Conservation (phyloP, 2,888 invertebrate species). For the Proisotoma minuta region DNA sequence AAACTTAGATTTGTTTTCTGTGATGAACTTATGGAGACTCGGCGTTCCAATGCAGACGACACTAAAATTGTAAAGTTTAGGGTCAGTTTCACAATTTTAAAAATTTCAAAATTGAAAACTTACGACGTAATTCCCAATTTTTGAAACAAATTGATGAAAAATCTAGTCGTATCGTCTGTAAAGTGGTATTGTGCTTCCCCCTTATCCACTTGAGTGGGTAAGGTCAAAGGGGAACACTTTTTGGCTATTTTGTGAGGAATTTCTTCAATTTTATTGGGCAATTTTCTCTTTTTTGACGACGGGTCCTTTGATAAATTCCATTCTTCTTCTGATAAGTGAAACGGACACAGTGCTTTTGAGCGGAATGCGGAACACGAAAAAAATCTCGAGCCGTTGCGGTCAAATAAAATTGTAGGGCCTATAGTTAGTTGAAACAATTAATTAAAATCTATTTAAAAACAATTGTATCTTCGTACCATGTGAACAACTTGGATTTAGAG, state of each 20-base stretch:
- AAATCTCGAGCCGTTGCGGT: constrained; percentile 15
- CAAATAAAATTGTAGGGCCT: constrained; percentile 30
- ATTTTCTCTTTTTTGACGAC: constrained; percentile 3
- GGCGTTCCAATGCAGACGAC: constrained; percentile 28
- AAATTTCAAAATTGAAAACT: too few species aligned
- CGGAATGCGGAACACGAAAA: constrained; percentile 31
- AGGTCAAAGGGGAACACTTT: neutral
- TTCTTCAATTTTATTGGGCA: neutral
- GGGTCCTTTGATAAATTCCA: constrained; percentile 15
- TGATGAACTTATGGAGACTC: constrained; percentile 21
- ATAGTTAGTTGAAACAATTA: neutral
- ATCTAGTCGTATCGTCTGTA: constrained; percentile 15
- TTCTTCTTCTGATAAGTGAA: constrained; percentile 22
- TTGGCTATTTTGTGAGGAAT: neutral
- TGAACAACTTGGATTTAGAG: constrained; percentile 21
- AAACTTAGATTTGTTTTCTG: neutral
- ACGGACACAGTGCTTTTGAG: constrained; percentile 16
- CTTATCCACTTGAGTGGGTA: constrained; percentile 21
- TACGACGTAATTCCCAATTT: constrained; percentile 16
- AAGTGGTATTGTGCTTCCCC: constrained; percentile 34
- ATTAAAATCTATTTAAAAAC: neutral
- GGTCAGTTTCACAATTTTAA: too few species aligned
- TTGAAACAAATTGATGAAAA: constrained; percentile 13
- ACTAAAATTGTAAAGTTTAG: too few species aligned
- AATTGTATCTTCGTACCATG: constrained; percentile 18